phyloP scores from a whole-genome alignment of 2,888 invertebrate species.

The Cyclophora albipunctata region DNA sequence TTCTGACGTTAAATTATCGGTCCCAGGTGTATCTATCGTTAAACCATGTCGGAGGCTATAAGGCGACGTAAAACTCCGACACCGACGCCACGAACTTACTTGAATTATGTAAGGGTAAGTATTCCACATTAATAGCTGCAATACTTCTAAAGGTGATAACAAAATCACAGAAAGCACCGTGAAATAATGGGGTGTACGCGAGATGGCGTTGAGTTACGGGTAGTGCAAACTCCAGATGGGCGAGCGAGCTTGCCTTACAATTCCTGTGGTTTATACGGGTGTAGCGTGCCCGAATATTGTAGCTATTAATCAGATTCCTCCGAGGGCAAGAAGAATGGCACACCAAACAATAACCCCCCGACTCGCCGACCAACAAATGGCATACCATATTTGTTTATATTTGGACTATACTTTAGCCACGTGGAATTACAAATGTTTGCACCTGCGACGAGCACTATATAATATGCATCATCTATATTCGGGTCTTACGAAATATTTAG shows the following conservation, averaged over 20 bases:
- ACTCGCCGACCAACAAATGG: slow-evolving; percentile 18
- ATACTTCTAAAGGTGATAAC: too few species aligned
- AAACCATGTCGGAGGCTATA: too few species aligned
- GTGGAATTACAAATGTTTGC: slow-evolving; percentile 26
- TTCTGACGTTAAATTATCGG: too few species aligned
- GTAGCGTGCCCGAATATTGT: slow-evolving; percentile 53
- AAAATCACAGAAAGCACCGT: too few species aligned
- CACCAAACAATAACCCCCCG: slow-evolving; percentile 45
- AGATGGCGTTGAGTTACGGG: slow-evolving; percentile 25
- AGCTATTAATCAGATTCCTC: slow-evolving; percentile 63
- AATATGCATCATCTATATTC: slow-evolving; percentile 12
- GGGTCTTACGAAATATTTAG: slow-evolving; percentile 8
- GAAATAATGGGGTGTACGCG: too few species aligned
- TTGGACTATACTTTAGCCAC: slow-evolving; percentile 21
- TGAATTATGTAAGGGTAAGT: too few species aligned
- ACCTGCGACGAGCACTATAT: slow-evolving; percentile 15
- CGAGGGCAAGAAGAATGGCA: slow-evolving; percentile 47
- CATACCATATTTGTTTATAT: slow-evolving; percentile 24
- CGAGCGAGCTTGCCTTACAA: slow-evolving; percentile 27
- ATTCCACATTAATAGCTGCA: too few species aligned
- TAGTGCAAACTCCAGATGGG: slow-evolving; percentile 26
- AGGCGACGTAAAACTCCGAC: too few species aligned
- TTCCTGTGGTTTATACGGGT: slow-evolving; percentile 45
- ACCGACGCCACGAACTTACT: too few species aligned
- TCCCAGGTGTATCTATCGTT: too few species aligned